Percentiles rank a stretch among this genome's conserved stretches.
Conservation (phyloP, 2,113 vertebrate genomes). For the Camelus dromedarius region DNA sequence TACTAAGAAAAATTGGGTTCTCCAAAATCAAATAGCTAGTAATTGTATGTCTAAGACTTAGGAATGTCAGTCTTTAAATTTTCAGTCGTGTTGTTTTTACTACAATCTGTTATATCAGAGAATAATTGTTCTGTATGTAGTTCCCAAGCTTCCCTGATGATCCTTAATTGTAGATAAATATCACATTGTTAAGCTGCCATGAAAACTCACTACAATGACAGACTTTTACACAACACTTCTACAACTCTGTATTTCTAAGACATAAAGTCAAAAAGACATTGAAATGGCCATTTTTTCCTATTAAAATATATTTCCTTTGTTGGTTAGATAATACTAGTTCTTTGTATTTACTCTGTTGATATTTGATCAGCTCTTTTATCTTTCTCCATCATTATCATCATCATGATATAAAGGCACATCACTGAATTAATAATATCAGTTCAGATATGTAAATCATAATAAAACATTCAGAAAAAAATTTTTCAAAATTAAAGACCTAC, state of each 20-base stretch:
- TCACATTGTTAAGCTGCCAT: background rate
- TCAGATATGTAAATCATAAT: background rate
- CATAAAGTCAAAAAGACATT: background rate
- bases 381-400: background rate
- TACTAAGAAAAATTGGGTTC: background rate
- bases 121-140: background rate
- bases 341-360: background rate
- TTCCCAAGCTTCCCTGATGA: background rate
- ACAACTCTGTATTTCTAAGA: background rate
- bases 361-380: background rate
- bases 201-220: background rate
- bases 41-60: background rate
- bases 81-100: background rate
- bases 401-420: background rate
- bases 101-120: background rate
- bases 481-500: slow-evolving; percentile 24
- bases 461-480: background rate
- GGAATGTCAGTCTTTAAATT: background rate
- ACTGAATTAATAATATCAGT: background rate
- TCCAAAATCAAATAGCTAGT: background rate
- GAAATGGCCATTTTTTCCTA: background rate
- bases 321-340: background rate
- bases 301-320: background rate
- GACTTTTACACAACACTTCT: background rate
- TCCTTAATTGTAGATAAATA: background rate